Evolutionary conservation across 2,888 invertebrate genomes (phyloP), one percentile per base, ranked within the genome.

Genomic region (Temnothorax ravouxi): DNA sequence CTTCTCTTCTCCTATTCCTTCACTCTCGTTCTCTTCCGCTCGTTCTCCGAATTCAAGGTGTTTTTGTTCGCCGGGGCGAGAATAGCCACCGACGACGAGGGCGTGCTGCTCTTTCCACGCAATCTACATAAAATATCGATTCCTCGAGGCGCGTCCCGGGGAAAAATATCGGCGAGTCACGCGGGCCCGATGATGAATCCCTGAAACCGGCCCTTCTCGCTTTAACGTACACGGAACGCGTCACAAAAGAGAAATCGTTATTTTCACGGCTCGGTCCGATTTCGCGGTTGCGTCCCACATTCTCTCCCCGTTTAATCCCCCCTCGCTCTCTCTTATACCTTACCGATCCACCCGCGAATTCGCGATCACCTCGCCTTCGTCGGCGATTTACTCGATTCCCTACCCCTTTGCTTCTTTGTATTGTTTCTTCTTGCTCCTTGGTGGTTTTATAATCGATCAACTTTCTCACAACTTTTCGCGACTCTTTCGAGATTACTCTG

Each of bases 81-180:
- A 91, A 91, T 87, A 71, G 91, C 76, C 76, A 75, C 15, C 80
- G 66, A 83, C 84, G 74, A 64, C 54, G 84, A 88, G 80, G 86
- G 85, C 89, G 81, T 88, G 84, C 85, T 85, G 88, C 87, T 84
- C 91, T 88, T 88, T 91, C 62, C 86, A 74, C 89, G 81, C 81
- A 89, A 93, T 93, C 91, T 93, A 90, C 92, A 93, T 92, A 92
- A 93, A 93, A 93, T 90, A 91, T 91, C 91, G 90, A 93, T 93
- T 91, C 34, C 89, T 72, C 74, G 80, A 83, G 69, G 75, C 64
- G 83, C 67, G 83, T 86, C 83, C 67, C 85, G 77, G 87, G 88
- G 88, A 90, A 91, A 93, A 92, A 89, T 91, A 90, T 91, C 88
- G 91, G 82, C 92, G 89, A 92, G 93, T 94, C 93, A 93, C 91